phyloP scores from a whole-genome alignment of 2,797 vertebrate genomes.

The Halcyon badia region DNA sequence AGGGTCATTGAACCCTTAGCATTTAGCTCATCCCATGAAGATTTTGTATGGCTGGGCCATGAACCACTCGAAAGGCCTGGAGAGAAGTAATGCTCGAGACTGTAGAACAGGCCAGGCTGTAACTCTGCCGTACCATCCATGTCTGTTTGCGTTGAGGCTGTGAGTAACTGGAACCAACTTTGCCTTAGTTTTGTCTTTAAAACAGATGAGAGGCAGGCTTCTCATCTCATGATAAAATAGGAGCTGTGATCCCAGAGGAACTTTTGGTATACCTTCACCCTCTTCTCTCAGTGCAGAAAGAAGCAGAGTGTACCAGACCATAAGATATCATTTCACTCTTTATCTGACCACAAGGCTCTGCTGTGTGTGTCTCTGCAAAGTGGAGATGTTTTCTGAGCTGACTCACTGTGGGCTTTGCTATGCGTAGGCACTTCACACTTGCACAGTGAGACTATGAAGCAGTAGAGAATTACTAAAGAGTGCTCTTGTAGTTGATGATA shows the following conservation, averaged over 20 bases:
- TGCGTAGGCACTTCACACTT: background rate
- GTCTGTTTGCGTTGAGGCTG: background rate
- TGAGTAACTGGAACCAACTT: background rate
- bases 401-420: background rate
- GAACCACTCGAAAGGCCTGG: background rate
- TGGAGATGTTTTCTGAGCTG: background rate
- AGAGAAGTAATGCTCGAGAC: background rate
- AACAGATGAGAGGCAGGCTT: background rate
- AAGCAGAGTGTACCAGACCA: background rate
- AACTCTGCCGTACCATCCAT: background rate
- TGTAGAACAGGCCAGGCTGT: background rate
- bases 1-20: background rate
- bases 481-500: background rate
- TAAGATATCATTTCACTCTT: background rate
- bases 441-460: background rate
- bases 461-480: background rate
- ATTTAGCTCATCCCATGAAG: background rate
- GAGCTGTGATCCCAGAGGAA: background rate
- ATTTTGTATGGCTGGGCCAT: background rate
- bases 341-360: background rate
- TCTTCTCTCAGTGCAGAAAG: background rate
- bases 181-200: constrained; percentile 1
- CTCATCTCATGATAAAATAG: background rate
- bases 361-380: background rate
- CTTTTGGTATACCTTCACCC: background rate